Conservation (phyloP, 2,888 invertebrate species). For the Tachina fera region DNA sequence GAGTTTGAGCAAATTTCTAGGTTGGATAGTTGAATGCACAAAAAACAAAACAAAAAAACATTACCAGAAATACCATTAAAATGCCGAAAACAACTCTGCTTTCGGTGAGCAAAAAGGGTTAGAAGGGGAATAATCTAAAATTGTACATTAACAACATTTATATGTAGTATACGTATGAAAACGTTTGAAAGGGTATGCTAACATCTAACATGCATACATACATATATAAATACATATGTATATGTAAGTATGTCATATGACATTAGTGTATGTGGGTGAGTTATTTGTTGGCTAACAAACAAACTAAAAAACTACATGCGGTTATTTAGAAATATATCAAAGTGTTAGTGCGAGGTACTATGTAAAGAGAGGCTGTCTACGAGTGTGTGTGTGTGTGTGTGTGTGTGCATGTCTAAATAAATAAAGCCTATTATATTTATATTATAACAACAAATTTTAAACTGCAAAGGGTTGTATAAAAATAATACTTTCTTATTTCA, state of each 20-base stretch:
- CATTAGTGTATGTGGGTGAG: constrained; percentile 69
- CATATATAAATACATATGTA: background rate
- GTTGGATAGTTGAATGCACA: constrained; percentile 36
- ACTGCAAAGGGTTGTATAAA: constrained; percentile 68
- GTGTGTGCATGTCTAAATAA: constrained; percentile 15
- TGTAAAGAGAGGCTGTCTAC: constrained; percentile 46
- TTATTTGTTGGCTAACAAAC: constrained; percentile 71
- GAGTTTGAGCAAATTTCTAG: constrained; percentile 37
- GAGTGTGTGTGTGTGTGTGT: constrained; percentile 43
- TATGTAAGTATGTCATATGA: constrained; percentile 39
- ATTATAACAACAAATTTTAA: constrained; percentile 57
- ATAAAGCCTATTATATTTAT: constrained; percentile 65
- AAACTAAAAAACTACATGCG: constrained; percentile 72
- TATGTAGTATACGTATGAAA: constrained; percentile 15
- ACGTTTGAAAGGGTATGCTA: background rate
- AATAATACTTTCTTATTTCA: constrained; percentile 70
- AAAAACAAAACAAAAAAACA: constrained; percentile 27
- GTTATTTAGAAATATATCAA: constrained; percentile 64
- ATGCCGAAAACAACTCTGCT: constrained; percentile 1
- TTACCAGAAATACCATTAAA: constrained; percentile 60
- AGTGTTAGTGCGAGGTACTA: constrained; percentile 48
- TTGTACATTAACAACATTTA: constrained; percentile 70
- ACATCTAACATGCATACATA: constrained; percentile 6
- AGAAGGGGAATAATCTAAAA: constrained; percentile 52
- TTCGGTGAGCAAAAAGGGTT: constrained; percentile 49